These are phyloP conservation scores for Falco punctatus DNA, from an alignment of 2,113 vertebrate genomes.

Conservation along the genomic window DNA sequence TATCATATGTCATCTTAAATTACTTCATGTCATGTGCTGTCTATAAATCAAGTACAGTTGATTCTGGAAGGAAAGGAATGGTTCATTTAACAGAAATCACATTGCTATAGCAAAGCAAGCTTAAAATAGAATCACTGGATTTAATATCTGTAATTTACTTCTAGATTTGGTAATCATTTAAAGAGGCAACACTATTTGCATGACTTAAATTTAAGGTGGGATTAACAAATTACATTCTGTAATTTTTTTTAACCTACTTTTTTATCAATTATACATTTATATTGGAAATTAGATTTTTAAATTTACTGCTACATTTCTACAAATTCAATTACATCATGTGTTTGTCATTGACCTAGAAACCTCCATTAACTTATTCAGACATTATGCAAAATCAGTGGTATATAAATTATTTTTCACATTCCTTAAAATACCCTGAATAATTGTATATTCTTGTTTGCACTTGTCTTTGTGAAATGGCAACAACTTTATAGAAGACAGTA, in stretches of 20 bases:
- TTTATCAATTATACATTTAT: background rate
- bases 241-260: background rate
- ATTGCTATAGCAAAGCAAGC: constrained; percentile 8
- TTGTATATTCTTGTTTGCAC: background rate
- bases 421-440: background rate
- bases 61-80: constrained; percentile 36
- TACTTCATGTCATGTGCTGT: background rate
- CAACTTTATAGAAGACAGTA: background rate
- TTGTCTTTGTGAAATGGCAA: background rate
- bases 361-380: background rate
- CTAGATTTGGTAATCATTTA: background rate
- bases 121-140: background rate
- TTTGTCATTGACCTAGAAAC: constrained; percentile 54
- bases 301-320: background rate
- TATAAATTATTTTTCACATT: background rate
- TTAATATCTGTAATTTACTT: background rate
- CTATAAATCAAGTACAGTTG: constrained; percentile 39
- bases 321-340: background rate
- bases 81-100: constrained; percentile 28
- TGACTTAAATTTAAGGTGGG: background rate
- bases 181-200: background rate
- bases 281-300: background rate
- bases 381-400: background rate
- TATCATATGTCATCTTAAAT: constrained; percentile 2
- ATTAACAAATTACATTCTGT: background rate